Base-by-base conservation (phyloP, 2,888 invertebrate genomes). In the Cremastinae sp. region DNA sequence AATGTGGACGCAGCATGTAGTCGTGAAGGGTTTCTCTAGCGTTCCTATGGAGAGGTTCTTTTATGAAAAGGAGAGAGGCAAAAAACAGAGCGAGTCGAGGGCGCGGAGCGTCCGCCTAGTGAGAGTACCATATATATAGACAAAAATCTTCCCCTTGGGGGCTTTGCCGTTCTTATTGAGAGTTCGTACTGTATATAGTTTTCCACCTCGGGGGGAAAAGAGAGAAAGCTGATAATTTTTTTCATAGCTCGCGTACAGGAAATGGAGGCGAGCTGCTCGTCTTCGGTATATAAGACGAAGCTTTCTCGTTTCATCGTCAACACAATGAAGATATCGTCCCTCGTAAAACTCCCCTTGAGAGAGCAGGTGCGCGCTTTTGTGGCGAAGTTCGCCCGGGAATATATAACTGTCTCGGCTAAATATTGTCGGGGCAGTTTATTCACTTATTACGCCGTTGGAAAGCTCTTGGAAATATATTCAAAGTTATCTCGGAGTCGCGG, bases 261-360 rank as follows among this genome's bases (percentile, higher is more conserved):
- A 41, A n/a, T n/a, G 14, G 16, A 47, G 47, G 5, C 28, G 28
- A 28, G 28, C 28, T 28, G 28, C 2, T 5, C 28, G 5, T 28
- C 28, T 28, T 28, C 28, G 2, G 28, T 28, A 28, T 28, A 28
- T n/a, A 28, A 28, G 5, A 28, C 28, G 28, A 28, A 22, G 20
- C 38, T 41, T 36, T n/a, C 41, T 18, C 20, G 16, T 41, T 38
- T 18, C 56, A 56, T 14, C 20, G 18, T 14, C 10, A 5, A 5
- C 8, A 20, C 38, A 56, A 56, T n/a, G 56, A 38, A 56, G 56
- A 38, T n/a, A 54, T 56, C 38, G 38, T 38, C 36, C 16, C 54
- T 49, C 49, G 49, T 49, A 49, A 49, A 49, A 49, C 49, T 49
- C 18, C 49, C 20, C 8, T 10, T 7, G 34, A 16, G 38, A 9